These are phyloP conservation scores for Camponotus vicinus DNA, from an alignment of 1,140 invertebrate genomes.

Conservation along the genomic window DNA sequence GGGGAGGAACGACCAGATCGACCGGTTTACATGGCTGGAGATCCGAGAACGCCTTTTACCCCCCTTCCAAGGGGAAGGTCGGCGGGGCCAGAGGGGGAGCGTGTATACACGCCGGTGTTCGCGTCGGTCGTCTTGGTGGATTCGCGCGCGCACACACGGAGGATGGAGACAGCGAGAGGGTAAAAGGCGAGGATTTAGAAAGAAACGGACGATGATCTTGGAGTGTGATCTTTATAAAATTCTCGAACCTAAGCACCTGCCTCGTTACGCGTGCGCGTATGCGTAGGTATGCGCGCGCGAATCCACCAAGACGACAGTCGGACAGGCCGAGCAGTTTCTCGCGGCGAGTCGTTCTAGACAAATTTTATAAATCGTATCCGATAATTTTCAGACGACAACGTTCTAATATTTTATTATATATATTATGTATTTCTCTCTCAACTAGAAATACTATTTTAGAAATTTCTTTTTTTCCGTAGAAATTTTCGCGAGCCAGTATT, in stretches of 20 bases:
- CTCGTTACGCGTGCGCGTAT: neutral
- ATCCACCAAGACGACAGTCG: neutral
- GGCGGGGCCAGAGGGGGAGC: conserved; percentile 48
- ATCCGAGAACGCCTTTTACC: conserved; percentile 75
- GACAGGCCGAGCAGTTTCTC: neutral
- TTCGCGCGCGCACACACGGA: conserved; percentile 19
- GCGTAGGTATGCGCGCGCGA: neutral
- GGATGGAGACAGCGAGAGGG: conserved; percentile 54
- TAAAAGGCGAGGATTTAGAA: conserved; percentile 60
- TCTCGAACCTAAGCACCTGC: conserved; percentile 51
- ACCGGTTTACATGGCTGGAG: conserved; percentile 83
- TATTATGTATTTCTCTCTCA: neutral
- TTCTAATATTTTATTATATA: neutral
- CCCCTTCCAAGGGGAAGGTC: conserved; percentile 32
- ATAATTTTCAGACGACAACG: neutral
- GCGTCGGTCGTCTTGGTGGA: neutral
- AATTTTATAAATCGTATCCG: neutral
- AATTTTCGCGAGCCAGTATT: conserved; percentile 25
- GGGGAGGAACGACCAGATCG: conserved; percentile 81
- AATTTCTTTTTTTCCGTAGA: neutral
- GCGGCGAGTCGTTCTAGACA: neutral
- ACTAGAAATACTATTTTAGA: too few species aligned
- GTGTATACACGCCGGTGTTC: conserved; percentile 35
- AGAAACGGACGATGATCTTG: conserved; percentile 54
- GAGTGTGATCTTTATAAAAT: conserved; percentile 57